Base-by-base conservation (phyloP, 2,113 vertebrate species). In the Arizona elegans region DNA sequence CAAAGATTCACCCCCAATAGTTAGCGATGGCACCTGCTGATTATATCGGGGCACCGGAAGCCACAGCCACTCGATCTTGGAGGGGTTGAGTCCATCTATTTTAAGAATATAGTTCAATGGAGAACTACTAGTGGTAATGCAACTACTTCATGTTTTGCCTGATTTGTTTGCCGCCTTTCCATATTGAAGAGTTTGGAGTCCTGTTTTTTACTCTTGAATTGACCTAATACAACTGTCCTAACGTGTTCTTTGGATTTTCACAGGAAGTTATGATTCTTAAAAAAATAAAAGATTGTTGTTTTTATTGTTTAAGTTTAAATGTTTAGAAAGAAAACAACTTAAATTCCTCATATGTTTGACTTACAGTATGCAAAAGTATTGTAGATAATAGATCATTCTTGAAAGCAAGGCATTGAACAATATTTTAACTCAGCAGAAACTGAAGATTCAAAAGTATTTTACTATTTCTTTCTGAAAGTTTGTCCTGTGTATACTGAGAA, bases 381-480 rank as follows among this genome's bases (percentile, higher is more conserved):
- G 70, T 81, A 81, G 13, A 75, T 92, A 33, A 88, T 29, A 75
- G 24, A 55, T 53, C 26, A 26, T 88, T 88, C 26, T 55, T 50
- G 10, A 89, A 92, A 89, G 26, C 65, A 89, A 92, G 85, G 17
- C 65, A 85, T 85, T 92, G 52, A 85, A 85, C n/a, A 38, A 75
- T 75, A 75, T 17, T 38, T 75, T 19, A 38, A 38, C 5, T 75
- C n/a, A 75, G 2, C 10, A 90, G 33, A 90, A 93, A 65, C 50
- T 26, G 43, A 58, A 55, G 1, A 11, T 56, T 15, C 8, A 26
- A 55, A 92, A 85, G 38, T 8, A 43, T 52, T 93, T 56, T 26
- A 85, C 43, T 47, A 19, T 29, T 23, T 88, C n/a, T 0, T 1
- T 1, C 29, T 19, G n/a, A 89, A 92, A 92, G 47, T 86, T 59